phyloP scores from a whole-genome alignment of 1,140 invertebrate genomes.

The Ylistrum balloti region DNA sequence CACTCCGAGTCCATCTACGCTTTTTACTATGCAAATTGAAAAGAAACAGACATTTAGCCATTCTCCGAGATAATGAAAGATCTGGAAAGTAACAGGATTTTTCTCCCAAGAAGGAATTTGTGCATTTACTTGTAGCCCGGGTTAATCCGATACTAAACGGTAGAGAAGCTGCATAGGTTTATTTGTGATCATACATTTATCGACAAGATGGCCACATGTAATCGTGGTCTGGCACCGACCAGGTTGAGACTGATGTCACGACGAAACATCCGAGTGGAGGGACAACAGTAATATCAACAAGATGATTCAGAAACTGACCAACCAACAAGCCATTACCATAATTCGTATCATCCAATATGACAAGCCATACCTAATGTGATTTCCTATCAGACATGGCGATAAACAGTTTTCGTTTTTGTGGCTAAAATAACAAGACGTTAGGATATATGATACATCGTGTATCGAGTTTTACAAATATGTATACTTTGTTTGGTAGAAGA shows the following conservation, averaged over 20 bases:
- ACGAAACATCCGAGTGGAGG: neutral
- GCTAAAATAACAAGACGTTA: neutral
- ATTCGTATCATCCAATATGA: conserved; percentile 25
- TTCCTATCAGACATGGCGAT: neutral
- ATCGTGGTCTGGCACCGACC: conserved; percentile 10
- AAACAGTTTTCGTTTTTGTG: neutral
- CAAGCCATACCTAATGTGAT: neutral
- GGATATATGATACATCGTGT: neutral
- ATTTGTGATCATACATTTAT: conserved; percentile 5
- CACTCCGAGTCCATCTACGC: neutral
- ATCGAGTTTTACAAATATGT: conserved; percentile 4
- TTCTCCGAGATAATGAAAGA: conserved; percentile 32
- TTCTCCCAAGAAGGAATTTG: conserved; percentile 38
- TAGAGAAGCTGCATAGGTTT: neutral
- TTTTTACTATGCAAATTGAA: conserved; percentile 40
- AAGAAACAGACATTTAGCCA: conserved; percentile 38
- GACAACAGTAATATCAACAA: neutral
- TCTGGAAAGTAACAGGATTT: conserved; percentile 38
- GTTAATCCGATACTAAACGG: neutral
- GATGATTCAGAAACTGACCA: neutral
- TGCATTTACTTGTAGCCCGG: conserved; percentile 7
- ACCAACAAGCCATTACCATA: neutral
- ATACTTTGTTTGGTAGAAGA: neutral
- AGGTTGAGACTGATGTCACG: neutral
- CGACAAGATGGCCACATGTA: conserved; percentile 10